Evolutionary conservation across 2,888 invertebrate genomes (phyloP), one percentile per base, ranked within the genome.

Genomic region (Tribolium freemani): DNA sequence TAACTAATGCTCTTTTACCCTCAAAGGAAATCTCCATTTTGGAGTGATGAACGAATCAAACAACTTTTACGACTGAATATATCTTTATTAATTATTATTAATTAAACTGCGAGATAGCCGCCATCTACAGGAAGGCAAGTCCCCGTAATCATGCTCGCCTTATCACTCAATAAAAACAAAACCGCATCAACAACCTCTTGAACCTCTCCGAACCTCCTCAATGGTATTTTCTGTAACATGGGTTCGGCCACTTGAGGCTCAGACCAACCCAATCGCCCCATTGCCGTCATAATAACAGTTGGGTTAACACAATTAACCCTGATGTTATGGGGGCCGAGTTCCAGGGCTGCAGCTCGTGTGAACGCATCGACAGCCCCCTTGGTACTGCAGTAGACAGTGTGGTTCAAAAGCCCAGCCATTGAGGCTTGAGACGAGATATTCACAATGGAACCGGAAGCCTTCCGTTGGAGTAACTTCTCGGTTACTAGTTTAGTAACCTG

Each of bases 281-380:
- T 93, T 63, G 93, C 94, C 0, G 98, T 98, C 89, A 96, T 88
- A n/a, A 96, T 93, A 0, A 96, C 97, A 0, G 98, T 98, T 0
- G 98, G 98, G 86, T 97, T 97, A 0, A 98, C 93, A n/a, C 92
- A 90, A 84, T 98, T 98, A 0, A 95, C 93, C 13, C 98, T 91
- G 78, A 98, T 97, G 44, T 92, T 91, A 73, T 93, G 88, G 0
- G 91, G 90, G 0, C 96, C 98, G 20, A 97, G 88, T 87, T 98
- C 98, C 53, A 95, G 83, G 0, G 98, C 96, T 90, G 97, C 92
- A 0, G 92, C 91, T 78, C 92, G 90, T 0, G 96, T 94, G 72
- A 97, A 87, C 45, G 93, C 91, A 82, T 99, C 97, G 0, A 98
- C 88, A 0, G 97, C 97, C 3, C 93, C 95, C 87, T 99, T 99